Evolutionary conservation across 2,113 vertebrate species (phyloP).

Genomic region (Gasterosteus nipponicus): DNA sequence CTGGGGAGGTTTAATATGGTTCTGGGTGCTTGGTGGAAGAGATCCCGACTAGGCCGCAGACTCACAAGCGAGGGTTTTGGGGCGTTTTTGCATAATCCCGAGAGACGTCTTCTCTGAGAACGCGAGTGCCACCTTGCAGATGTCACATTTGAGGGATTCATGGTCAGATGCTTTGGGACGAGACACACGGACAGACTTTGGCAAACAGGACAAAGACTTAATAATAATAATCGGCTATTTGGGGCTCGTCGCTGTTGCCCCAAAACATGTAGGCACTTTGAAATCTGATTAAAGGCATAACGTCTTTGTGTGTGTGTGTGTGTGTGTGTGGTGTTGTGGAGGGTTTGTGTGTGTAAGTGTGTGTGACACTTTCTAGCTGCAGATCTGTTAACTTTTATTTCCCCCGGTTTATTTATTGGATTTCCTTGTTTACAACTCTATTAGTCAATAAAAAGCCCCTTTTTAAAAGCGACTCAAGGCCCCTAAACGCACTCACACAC

Average conservation of each 20-base stretch:
- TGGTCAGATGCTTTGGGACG: slow-evolving; percentile 35
- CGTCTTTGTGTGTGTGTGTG: slow-evolving; percentile 2
- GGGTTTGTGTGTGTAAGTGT: neutral
- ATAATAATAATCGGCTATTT: slow-evolving; percentile 34
- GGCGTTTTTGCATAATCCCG: slow-evolving; percentile 66
- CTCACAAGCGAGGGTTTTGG: slow-evolving; percentile 36
- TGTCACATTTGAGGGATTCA: slow-evolving; percentile 55
- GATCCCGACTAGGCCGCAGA: slow-evolving; percentile 48
- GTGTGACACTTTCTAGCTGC: slow-evolving; percentile 30
- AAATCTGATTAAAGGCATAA: slow-evolving; percentile 37
- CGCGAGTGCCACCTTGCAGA: slow-evolving; percentile 46
- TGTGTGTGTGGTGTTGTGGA: neutral
- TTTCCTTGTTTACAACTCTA: slow-evolving; percentile 20
- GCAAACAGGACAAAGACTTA: slow-evolving; percentile 31
- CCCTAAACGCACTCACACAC: neutral
- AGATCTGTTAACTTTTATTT: slow-evolving; percentile 6
- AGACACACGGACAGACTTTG: slow-evolving; percentile 26
- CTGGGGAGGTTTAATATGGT: slow-evolving; percentile 38
- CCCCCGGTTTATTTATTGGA: slow-evolving; percentile 5
- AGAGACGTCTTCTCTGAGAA: slow-evolving; percentile 53
- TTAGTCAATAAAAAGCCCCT: slow-evolving; percentile 18
- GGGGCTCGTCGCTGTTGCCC: slow-evolving; percentile 35
- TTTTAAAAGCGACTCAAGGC: slow-evolving; percentile 4
- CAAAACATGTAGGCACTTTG: slow-evolving; percentile 25
- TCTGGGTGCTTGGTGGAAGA: slow-evolving; percentile 42